These are phyloP conservation scores for Cryptus armator DNA, from an alignment of 2,888 invertebrate genomes.

Conservation along the genomic window DNA sequence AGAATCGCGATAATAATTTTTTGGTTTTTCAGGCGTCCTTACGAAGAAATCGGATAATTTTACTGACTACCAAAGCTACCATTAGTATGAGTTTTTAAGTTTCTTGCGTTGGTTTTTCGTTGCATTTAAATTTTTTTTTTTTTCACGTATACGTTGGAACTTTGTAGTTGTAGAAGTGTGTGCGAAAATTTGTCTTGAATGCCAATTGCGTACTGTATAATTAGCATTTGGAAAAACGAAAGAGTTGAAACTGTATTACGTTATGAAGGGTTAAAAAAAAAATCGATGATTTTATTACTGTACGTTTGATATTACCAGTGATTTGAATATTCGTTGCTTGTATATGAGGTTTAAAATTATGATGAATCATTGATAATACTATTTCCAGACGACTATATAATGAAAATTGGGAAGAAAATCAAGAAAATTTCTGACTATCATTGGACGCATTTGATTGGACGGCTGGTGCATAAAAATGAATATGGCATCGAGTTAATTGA, in stretches of 20 bases:
- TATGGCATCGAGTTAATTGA: background rate
- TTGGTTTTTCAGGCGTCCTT: conserved; percentile 60
- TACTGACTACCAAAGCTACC: conserved; percentile 7
- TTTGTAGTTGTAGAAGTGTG: background rate
- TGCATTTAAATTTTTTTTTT: background rate
- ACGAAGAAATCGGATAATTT: conserved; percentile 64
- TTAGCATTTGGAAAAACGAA: background rate
- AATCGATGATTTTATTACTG: conserved; percentile 6
- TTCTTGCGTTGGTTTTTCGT: conserved; percentile 22
- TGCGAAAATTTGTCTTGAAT: background rate
- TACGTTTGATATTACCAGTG: conserved; percentile 1
- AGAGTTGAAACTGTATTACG: background rate
- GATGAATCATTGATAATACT: conserved; percentile 25
- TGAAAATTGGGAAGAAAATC: conserved; percentile 64
- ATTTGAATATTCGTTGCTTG: background rate
- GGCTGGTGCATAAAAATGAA: background rate
- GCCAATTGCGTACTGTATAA: background rate
- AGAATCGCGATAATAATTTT: conserved; percentile 47
- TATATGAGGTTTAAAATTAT: background rate
- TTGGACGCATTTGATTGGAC: conserved; percentile 12
- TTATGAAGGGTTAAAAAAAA: background rate
- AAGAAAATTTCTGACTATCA: conserved; percentile 44
- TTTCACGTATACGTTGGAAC: background rate
- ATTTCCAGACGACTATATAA: conserved; percentile 51
- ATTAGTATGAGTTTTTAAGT: conserved; percentile 20